These are phyloP conservation scores for Calidris pugnax DNA, from an alignment of 2,113 vertebrate genomes.

Conservation along the genomic window DNA sequence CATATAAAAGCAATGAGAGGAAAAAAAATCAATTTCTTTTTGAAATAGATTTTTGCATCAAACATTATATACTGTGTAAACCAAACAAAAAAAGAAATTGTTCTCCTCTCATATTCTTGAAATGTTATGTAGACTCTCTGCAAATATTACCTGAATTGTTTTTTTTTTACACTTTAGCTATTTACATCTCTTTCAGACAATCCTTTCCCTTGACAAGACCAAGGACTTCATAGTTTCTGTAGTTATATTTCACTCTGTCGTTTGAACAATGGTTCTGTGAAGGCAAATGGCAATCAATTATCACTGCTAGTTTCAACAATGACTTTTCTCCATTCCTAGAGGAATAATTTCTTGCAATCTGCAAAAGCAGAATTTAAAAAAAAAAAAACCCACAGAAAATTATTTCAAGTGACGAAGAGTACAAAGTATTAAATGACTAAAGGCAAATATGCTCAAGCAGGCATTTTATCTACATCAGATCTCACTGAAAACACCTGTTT, in stretches of 20 bases:
- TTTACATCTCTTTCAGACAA: neutral
- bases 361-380: constrained; percentile 4
- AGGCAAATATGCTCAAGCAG: neutral
- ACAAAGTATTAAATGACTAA: neutral
- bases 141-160: neutral
- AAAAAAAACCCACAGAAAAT: neutral
- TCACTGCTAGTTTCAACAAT: neutral
- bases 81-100: neutral
- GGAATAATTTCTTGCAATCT: neutral
- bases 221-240: neutral
- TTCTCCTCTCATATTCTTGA: neutral
- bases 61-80: neutral
- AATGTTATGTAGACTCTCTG: neutral
- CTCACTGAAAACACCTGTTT: neutral
- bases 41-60: constrained; percentile 26
- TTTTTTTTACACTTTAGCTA: neutral
- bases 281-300: neutral
- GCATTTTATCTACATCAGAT: neutral
- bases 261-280: neutral
- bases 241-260: neutral
- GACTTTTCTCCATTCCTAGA: neutral
- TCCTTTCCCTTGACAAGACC: neutral
- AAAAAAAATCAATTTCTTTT: neutral
- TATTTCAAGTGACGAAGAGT: neutral
- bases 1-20: neutral